A percentile compares a stretch with the other conserved stretches of the same genome.
Evolutionary conservation across 2,113 vertebrate genomes (phyloP).

Genomic region (Elachura formosa): DNA sequence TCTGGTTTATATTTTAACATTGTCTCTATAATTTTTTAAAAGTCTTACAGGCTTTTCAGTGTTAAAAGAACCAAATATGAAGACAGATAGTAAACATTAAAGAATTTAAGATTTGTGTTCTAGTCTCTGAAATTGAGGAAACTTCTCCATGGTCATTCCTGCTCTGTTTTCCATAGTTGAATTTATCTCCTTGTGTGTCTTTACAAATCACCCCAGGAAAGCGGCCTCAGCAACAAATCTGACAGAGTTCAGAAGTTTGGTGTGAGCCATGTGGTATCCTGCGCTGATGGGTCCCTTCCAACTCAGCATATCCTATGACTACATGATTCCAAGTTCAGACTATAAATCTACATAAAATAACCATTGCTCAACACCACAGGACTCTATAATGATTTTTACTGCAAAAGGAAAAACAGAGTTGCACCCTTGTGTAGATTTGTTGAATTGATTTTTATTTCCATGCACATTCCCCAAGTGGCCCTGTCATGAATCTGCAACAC

Average conservation of each 20-base stretch:
- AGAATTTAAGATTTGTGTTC: background rate
- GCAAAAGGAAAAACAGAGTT: background rate
- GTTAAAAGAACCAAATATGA: background rate
- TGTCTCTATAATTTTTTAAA: background rate
- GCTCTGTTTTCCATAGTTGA: background rate
- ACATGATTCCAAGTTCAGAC: background rate
- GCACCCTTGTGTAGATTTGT: background rate
- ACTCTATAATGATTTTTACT: background rate
- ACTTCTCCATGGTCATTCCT: background rate
- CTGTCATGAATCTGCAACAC: background rate
- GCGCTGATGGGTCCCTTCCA: background rate
- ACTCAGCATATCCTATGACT: background rate
- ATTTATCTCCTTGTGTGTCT: background rate
- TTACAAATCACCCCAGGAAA: background rate
- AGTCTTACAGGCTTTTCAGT: background rate
- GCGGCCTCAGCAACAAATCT: background rate
- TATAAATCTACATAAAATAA: background rate
- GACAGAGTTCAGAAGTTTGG: background rate
- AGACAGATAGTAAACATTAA: background rate
- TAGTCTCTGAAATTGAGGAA: background rate
- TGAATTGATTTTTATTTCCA: background rate
- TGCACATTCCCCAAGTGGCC: background rate
- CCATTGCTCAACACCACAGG: background rate
- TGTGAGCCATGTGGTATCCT: background rate
- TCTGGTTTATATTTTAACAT: background rate